Conservation (phyloP, 2,797 vertebrate species). For the Onychomys torridus region DNA sequence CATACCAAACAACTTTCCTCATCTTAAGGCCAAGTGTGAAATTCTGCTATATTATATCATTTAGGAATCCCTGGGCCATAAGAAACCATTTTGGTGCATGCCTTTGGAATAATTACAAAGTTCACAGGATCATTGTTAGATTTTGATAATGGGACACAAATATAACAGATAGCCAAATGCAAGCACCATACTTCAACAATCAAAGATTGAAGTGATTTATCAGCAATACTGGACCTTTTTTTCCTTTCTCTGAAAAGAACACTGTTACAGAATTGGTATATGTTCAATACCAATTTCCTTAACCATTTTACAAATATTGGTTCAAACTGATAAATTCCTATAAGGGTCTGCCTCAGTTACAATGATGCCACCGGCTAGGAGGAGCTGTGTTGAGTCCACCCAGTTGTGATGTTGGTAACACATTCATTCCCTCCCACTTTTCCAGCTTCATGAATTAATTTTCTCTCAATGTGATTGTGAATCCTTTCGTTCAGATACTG, state of each 20-base stretch:
- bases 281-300: neutral
- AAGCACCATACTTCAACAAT: slow-evolving; percentile 10
- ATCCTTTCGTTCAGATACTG: neutral
- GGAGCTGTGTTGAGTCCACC: neutral
- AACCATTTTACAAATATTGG: slow-evolving; percentile 3
- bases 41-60: slow-evolving; percentile 46
- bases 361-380: neutral
- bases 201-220: slow-evolving; percentile 18
- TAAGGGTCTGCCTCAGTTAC: neutral
- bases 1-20: slow-evolving; percentile 77
- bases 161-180: slow-evolving; percentile 3
- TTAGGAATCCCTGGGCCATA: slow-evolving; percentile 16
- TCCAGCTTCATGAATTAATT: slow-evolving; percentile 6
- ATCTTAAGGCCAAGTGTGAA: slow-evolving; percentile 63
- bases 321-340: neutral
- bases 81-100: neutral
- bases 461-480: neutral
- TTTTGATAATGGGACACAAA: slow-evolving; percentile 30
- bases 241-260: neutral
- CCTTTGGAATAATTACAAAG: slow-evolving; percentile 57
- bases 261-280: slow-evolving; percentile 2
- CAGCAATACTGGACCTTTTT: neutral
- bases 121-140: slow-evolving; percentile 32
- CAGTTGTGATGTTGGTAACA: neutral
- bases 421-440: neutral